phyloP scores from a whole-genome alignment of 2,113 vertebrate species.

The Mus spicilegus region DNA sequence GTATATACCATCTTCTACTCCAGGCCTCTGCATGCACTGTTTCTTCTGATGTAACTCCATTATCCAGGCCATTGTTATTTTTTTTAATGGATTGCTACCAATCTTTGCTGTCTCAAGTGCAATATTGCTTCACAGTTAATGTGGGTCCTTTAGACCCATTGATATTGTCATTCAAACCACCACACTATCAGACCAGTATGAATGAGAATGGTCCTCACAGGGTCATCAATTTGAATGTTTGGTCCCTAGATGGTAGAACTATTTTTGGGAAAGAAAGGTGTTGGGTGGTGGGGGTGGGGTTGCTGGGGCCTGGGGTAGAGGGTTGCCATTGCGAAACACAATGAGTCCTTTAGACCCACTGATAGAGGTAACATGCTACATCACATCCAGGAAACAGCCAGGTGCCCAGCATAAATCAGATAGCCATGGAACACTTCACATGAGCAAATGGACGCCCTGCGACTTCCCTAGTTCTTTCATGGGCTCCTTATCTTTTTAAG shows the following conservation, averaged over 20 bases:
- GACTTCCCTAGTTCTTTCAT: accelerated
- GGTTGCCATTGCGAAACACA: not conserved
- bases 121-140: not conserved
- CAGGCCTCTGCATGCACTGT: not conserved
- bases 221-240: not conserved
- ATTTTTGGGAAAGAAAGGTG: not conserved
- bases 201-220: not conserved
- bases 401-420: not conserved
- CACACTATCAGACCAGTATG: not conserved
- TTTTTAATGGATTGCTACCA: not conserved
- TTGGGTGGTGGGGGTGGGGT: too few relatives aligned
- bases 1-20: too few relatives aligned
- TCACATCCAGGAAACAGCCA: not conserved
- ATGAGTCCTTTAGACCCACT: not conserved
- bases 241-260: not conserved
- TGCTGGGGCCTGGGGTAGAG: too few relatives aligned
- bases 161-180: too few relatives aligned
- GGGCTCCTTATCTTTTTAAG: not conserved
- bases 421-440: not conserved
- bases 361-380: not conserved
- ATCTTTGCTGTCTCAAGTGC: not conserved
- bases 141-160: not conserved
- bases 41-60: not conserved
- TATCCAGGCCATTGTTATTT: not conserved
- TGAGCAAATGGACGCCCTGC: not conserved